phyloP scores from a whole-genome alignment of 1,140 invertebrate species.

The Plectrocnemia conspersa region DNA sequence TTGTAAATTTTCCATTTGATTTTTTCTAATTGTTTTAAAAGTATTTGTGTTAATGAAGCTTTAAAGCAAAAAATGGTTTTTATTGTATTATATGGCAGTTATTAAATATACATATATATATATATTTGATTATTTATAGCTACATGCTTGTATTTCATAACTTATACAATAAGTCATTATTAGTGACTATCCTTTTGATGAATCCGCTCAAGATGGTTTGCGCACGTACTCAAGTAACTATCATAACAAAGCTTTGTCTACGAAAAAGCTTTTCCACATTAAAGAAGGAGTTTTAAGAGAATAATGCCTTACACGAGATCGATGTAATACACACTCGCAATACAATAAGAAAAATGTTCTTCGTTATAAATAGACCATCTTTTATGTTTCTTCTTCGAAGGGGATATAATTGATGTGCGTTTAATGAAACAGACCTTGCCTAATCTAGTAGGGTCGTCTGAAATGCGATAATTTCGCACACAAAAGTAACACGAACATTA shows the following conservation, averaged over 20 bases:
- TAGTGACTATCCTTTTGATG: too few species aligned
- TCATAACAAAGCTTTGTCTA: conserved; percentile 21
- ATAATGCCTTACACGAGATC: conserved; percentile 2
- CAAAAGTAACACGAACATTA: conserved; percentile 10
- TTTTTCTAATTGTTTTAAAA: too few species aligned
- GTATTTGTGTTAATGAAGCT: too few species aligned
- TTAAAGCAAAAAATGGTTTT: too few species aligned
- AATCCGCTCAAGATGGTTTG: too few species aligned
- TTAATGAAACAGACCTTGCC: not conserved
- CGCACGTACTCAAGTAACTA: too few species aligned
- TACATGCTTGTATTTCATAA: too few species aligned
- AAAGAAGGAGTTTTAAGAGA: conserved; percentile 4
- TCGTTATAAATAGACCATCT: not conserved
- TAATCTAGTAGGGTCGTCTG: not conserved
- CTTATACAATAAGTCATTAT: too few species aligned
- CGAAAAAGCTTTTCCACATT: conserved; percentile 10
- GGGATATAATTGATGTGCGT: not conserved
- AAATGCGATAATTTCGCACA: conserved; percentile 11
- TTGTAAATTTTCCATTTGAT: too few species aligned
- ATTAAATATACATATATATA: too few species aligned
- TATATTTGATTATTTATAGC: too few species aligned
- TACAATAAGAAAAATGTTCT: not conserved
- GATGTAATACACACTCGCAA: not conserved
- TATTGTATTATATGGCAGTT: too few species aligned
- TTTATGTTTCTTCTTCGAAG: not conserved